Conservation (phyloP, 2,888 invertebrate genomes). For the Cloeon dipterum region DNA sequence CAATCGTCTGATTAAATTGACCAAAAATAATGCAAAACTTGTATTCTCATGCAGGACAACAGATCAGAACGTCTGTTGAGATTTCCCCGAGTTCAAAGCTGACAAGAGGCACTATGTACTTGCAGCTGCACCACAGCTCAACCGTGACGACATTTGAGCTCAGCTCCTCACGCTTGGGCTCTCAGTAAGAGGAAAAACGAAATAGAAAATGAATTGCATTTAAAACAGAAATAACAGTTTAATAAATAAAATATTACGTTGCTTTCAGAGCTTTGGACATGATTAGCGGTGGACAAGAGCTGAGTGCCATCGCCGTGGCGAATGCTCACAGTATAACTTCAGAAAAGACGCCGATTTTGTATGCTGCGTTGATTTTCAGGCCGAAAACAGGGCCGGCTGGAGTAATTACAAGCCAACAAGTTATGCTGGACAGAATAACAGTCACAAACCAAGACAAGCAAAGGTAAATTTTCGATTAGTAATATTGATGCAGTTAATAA, state of each 20-base stretch:
- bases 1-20: no score
- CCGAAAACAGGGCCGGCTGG: conserved; percentile 7
- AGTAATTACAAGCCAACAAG: conserved; percentile 4
- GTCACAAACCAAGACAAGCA: conserved; percentile 18
- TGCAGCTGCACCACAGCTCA: background rate
- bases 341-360: conserved; percentile 12
- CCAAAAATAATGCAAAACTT: no score
- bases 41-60: background rate
- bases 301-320: conserved; percentile 18
- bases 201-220: no score
- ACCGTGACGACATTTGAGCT: background rate
- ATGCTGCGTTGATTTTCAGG: conserved; percentile 14
- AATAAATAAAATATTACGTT: no score
- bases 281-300: conserved; percentile 14
- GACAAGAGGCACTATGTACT: background rate
- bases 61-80: background rate
- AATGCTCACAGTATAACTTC: conserved; percentile 14
- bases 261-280: conserved; percentile 14
- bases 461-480: conserved; percentile 13
- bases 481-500: background rate
- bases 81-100: background rate
- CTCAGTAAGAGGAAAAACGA: background rate
- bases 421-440: conserved; percentile 16
- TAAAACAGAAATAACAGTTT: no score
- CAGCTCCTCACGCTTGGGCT: background rate